A percentile compares a stretch with the other conserved stretches of the same genome.
phyloP scores from a whole-genome alignment of 2,113 vertebrate genomes.

The Podiceps cristatus region DNA sequence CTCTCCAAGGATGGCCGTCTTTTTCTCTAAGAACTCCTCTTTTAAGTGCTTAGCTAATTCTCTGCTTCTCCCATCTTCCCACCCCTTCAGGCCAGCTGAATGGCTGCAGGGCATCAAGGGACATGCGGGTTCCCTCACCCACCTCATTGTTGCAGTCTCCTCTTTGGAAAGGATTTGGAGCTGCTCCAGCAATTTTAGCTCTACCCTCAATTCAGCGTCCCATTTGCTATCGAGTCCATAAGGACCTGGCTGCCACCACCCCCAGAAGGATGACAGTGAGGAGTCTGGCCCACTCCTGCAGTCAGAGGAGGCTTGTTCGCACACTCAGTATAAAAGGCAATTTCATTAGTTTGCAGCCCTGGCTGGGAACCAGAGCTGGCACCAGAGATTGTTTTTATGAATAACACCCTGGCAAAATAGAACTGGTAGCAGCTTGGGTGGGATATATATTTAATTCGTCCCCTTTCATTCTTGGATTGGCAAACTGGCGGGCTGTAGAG shows the following conservation, averaged over 20 bases:
- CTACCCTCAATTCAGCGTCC: neutral
- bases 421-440: slow-evolving; percentile 30
- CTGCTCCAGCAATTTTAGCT: neutral
- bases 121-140: neutral
- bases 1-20: neutral
- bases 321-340: neutral
- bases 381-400: slow-evolving; percentile 20
- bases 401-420: neutral
- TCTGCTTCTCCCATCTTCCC: neutral
- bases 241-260: neutral
- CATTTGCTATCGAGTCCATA: neutral
- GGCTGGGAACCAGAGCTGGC: slow-evolving; percentile 42
- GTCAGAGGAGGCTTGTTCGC: neutral
- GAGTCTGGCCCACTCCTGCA: neutral
- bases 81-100: neutral
- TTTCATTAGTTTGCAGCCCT: slow-evolving; percentile 17
- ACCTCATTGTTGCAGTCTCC: neutral
- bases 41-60: neutral
- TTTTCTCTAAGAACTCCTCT: neutral
- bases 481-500: neutral
- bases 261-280: neutral
- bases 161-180: neutral
- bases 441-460: neutral
- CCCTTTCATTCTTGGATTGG: neutral
- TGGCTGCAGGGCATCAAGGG: neutral